These are phyloP conservation scores for Acrobasis suavella DNA, from an alignment of 2,888 invertebrate genomes.

Conservation along the genomic window DNA sequence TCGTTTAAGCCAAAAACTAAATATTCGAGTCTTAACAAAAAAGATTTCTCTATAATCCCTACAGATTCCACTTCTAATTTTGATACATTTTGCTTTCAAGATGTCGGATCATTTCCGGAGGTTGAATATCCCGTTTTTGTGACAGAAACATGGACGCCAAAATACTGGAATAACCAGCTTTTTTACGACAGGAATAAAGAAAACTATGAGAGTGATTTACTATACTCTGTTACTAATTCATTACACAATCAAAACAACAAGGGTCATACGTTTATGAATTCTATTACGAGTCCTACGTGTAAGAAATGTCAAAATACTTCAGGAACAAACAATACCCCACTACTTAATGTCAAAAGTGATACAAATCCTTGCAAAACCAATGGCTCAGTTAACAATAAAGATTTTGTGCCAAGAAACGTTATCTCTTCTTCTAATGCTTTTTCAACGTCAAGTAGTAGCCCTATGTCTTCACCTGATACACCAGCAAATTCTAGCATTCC, in stretches of 20 bases:
- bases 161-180: constrained; percentile 49
- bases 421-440: neutral
- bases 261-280: neutral
- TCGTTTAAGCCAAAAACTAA: constrained; percentile 20
- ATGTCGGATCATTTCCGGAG: constrained; percentile 54
- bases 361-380: neutral
- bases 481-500: neutral
- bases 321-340: neutral
- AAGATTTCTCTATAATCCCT: constrained; percentile 13
- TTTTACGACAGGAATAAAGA: constrained; percentile 29
- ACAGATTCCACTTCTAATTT: constrained; percentile 29
- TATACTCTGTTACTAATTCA: constrained; percentile 1
- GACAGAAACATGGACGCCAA: constrained; percentile 57
- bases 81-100: constrained; percentile 35
- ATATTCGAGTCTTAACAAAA: constrained; percentile 1
- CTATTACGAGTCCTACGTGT: neutral
- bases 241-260: constrained; percentile 10
- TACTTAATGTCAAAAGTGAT: neutral
- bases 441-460: neutral
- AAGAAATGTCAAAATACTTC: neutral
- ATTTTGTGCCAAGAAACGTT: neutral
- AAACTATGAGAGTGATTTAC: constrained; percentile 22
- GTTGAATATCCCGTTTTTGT: constrained; percentile 61
- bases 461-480: neutral
- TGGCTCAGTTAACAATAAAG: too few species aligned